A percentile compares a stretch with the other conserved stretches of the same genome.
Evolutionary conservation across 2,113 vertebrate genomes (phyloP).

Genomic region (Rhinolophus sinicus): DNA sequence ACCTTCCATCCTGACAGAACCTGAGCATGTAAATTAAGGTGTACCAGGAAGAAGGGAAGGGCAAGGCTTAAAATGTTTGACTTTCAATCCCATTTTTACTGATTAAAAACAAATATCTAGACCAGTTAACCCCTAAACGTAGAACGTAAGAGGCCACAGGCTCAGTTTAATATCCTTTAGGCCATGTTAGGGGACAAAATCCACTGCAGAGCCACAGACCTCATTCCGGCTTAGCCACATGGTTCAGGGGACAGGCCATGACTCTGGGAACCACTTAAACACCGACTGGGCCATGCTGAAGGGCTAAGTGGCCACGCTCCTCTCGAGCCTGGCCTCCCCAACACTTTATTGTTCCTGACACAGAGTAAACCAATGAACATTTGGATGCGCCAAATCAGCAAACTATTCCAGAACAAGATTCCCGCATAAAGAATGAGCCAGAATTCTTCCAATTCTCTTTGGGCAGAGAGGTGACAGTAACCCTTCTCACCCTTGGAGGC

Average conservation of each 20-base stretch:
- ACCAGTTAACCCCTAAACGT: background rate
- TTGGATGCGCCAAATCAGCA: background rate
- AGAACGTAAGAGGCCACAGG: background rate
- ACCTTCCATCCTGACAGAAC: background rate
- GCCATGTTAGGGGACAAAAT: background rate
- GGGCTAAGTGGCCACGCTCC: rapidly evolving
- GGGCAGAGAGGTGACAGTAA: no score
- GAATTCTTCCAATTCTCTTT: background rate
- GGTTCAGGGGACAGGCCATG: background rate
- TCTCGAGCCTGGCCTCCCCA: background rate
- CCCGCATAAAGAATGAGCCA: background rate
- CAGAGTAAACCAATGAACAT: background rate
- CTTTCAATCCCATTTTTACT: conserved; percentile 14
- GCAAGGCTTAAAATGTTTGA: background rate
- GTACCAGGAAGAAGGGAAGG: background rate
- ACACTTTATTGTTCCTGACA: background rate
- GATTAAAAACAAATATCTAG: background rate
- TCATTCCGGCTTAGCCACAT: background rate
- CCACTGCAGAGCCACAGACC: background rate
- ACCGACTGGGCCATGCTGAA: background rate
- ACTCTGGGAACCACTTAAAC: rapidly evolving
- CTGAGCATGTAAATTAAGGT: background rate
- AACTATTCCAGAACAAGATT: background rate
- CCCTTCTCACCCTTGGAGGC: background rate
- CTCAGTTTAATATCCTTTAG: rapidly evolving